Percentiles rank a stretch among this genome's conserved stretches.
Evolutionary conservation across 2,113 vertebrate genomes (phyloP).

Genomic region (Eurystomus gularis): DNA sequence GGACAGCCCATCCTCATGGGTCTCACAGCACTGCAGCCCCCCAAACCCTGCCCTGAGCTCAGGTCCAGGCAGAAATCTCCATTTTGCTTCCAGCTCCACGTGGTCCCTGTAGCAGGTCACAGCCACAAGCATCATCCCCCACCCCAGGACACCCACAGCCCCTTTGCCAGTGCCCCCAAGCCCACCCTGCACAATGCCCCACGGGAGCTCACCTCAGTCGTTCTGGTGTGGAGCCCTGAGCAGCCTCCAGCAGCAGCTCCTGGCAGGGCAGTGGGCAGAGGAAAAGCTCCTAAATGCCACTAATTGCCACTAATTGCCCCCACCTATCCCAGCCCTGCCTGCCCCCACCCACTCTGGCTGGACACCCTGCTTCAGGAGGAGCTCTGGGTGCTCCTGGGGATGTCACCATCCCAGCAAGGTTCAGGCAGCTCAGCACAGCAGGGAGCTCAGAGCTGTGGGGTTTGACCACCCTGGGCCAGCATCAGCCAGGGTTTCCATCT

Average conservation of each 20-base stretch:
- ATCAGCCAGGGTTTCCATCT: background rate
- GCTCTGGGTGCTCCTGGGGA: background rate
- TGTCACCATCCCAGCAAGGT: background rate
- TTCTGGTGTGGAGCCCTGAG: background rate
- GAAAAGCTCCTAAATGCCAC: background rate
- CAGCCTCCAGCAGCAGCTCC: background rate
- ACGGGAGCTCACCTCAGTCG: background rate
- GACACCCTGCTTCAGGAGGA: background rate
- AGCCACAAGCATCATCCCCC: accelerated
- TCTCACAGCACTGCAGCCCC: background rate
- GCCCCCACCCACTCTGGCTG: too few relatives aligned
- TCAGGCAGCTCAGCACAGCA: background rate
- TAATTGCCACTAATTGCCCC: background rate
- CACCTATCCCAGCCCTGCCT: background rate
- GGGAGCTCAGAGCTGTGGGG: background rate
- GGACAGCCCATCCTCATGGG: accelerated
- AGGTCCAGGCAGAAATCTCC: background rate
- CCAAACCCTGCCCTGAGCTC: background rate
- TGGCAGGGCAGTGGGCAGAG: accelerated
- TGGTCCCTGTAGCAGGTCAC: accelerated
- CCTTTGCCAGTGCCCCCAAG: background rate
- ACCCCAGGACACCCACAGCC: background rate
- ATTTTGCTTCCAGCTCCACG: background rate
- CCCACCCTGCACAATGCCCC: accelerated
- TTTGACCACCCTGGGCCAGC: background rate